Conservation (phyloP, 2,797 vertebrate genomes). For the Pangasius macronema region DNA sequence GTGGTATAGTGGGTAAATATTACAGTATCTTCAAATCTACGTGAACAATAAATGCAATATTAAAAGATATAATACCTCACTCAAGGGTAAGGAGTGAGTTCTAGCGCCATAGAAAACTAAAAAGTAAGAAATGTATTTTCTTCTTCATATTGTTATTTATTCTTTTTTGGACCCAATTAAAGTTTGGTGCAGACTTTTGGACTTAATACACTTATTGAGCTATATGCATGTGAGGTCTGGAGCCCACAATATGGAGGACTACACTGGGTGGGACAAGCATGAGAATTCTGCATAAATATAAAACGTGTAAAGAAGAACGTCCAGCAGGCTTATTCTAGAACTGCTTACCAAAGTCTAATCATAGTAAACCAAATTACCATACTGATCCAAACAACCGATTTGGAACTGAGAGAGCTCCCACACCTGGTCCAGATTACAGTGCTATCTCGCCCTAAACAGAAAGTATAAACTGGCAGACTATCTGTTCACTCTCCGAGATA, state of each 20-base stretch:
- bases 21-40: not conserved
- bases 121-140: not conserved
- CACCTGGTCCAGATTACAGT: not conserved
- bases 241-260: not conserved
- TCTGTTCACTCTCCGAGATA: not conserved
- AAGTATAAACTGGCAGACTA: not conserved
- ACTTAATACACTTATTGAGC: not conserved
- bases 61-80: no score
- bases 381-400: not conserved
- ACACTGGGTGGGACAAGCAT: not conserved
- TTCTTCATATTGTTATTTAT: not conserved
- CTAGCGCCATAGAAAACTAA: not conserved
- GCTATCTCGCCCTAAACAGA: not conserved
- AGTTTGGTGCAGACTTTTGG: not conserved
- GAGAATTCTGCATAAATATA: not conserved
- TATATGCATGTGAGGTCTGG: not conserved
- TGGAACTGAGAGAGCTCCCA: not conserved
- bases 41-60: not conserved
- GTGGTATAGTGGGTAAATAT: not conserved
- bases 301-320: not conserved
- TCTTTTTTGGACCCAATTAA: not conserved
- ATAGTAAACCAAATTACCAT: conserved; percentile 19
- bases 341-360: not conserved
- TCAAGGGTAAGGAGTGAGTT: no score
- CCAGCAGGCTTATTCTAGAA: not conserved